A percentile compares a stretch with the other conserved stretches of the same genome.
phyloP scores from a whole-genome alignment of 2,888 invertebrate species.

The Dicycla oo region DNA sequence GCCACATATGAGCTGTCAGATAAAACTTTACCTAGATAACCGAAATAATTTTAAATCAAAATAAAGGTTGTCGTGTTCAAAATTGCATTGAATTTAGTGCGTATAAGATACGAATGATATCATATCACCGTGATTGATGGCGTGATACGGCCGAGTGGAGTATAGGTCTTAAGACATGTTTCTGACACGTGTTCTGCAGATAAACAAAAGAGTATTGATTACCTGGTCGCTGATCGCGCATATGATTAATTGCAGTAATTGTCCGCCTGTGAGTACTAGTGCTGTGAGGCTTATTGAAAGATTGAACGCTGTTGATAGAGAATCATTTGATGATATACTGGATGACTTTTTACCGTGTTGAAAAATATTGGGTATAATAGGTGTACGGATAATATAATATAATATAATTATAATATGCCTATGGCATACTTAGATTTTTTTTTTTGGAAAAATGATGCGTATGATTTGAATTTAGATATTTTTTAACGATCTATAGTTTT shows the following conservation, averaged over 20 bases:
- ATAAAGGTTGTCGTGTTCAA: constrained; percentile 21
- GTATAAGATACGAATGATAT: constrained; percentile 28
- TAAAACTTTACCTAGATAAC: constrained; percentile 20
- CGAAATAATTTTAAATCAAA: constrained; percentile 37
- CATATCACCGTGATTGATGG: constrained; percentile 57
- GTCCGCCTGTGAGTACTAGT: constrained; percentile 10
- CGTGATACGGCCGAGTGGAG: constrained; percentile 42
- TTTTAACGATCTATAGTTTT: too few species aligned
- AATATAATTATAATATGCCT: too few species aligned
- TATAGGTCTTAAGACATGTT: constrained; percentile 39
- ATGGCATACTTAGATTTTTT: too few species aligned
- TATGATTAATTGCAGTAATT: constrained; percentile 50
- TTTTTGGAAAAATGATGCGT: too few species aligned
- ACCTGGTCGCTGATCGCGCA: constrained; percentile 47
- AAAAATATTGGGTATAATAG: too few species aligned
- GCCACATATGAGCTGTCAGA: constrained; percentile 10
- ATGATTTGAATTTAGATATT: too few species aligned
- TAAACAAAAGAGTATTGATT: constrained; percentile 59
- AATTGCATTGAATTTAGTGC: constrained; percentile 50
- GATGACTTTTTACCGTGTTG: too few species aligned
- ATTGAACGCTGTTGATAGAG: constrained; percentile 22
- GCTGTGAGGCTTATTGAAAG: neutral
- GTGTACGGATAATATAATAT: too few species aligned
- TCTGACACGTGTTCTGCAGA: constrained; percentile 50
- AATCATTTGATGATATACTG: neutral